phyloP scores from a whole-genome alignment of 2,797 vertebrate genomes.

The Dendrocincla tyrannina region DNA sequence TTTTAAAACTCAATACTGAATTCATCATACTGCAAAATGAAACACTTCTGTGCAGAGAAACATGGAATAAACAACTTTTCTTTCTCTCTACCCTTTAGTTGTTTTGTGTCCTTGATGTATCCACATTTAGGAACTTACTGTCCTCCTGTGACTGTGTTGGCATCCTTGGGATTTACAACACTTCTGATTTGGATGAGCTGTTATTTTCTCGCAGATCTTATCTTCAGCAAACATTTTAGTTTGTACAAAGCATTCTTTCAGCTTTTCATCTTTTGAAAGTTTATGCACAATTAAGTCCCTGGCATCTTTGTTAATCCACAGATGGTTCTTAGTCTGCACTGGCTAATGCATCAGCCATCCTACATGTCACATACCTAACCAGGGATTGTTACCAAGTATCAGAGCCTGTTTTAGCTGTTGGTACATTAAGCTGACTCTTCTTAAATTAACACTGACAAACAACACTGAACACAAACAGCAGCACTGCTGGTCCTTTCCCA shows the following conservation, averaged over 20 bases:
- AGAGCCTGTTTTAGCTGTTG: background rate
- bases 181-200: background rate
- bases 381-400: background rate
- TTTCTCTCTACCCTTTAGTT: background rate
- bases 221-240: constrained; percentile 26
- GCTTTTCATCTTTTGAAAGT: constrained; percentile 52
- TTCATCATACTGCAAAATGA: background rate
- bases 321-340: constrained; percentile 2
- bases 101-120: background rate
- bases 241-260: constrained; percentile 41
- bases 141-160: background rate
- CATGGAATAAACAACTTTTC: background rate
- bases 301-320: constrained; percentile 38
- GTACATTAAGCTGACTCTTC: background rate
- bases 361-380: background rate
- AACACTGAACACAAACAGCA: background rate
- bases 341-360: background rate
- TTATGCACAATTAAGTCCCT: constrained; percentile 41
- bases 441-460: background rate
- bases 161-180: background rate
- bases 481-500: background rate
- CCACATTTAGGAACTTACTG: background rate
- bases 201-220: background rate
- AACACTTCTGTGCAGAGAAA: background rate
- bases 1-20: background rate